Percentiles rank a stretch among this genome's conserved stretches.
Evolutionary conservation across 2,113 vertebrate species (phyloP).

Genomic region (Charadrius vociferus): DNA sequence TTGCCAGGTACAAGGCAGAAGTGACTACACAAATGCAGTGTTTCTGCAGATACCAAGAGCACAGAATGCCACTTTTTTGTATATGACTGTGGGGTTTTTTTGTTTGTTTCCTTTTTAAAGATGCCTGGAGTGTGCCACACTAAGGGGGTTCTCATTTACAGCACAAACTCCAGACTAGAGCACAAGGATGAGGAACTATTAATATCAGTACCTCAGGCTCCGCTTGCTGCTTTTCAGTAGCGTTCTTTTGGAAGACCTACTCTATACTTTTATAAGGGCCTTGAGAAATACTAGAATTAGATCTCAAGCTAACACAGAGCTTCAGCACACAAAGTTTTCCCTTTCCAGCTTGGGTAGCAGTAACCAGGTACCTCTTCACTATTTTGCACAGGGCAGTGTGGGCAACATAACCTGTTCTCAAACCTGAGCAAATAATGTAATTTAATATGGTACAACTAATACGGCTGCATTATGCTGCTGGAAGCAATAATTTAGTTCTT

Average conservation of each 20-base stretch:
- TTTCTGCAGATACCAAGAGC: not conserved
- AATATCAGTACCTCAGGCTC: not conserved
- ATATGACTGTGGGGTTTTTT: not conserved
- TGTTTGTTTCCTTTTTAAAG: not conserved
- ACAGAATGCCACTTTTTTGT: not conserved
- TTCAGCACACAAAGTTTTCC: not conserved
- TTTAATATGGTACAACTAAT: not conserved
- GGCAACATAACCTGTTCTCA: not conserved
- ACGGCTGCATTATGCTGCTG: not conserved
- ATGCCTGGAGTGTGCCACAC: not conserved
- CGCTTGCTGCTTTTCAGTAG: not conserved
- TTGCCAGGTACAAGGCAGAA: not conserved
- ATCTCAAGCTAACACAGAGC: not conserved
- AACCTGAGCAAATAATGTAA: not conserved
- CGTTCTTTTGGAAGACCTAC: not conserved
- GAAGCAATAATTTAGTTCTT: not conserved
- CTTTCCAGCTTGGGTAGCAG: not conserved
- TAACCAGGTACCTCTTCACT: not conserved
- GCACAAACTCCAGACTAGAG: not conserved
- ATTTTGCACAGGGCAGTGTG: not conserved
- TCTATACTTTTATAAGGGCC: not conserved
- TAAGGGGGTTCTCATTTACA: not conserved
- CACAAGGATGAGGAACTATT: not conserved
- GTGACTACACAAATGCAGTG: not conserved
- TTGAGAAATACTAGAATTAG: not conserved